A percentile compares a stretch with the other conserved stretches of the same genome.
These are phyloP conservation scores for Andrena bucephala DNA, from an alignment of 2,888 invertebrate genomes.

Conservation along the genomic window DNA sequence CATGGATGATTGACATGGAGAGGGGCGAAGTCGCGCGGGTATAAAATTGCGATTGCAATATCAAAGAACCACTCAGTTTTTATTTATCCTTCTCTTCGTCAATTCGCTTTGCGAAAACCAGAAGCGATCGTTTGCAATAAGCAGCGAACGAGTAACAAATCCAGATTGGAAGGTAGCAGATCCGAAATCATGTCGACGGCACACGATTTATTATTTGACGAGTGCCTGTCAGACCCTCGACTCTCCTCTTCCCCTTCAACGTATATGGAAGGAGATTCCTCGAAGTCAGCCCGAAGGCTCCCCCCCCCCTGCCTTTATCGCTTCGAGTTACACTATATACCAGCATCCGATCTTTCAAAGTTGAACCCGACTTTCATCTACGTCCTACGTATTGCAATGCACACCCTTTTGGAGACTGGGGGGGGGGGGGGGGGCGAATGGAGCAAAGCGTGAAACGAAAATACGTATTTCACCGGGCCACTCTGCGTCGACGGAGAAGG, in stretches of 20 bases:
- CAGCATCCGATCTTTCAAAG: constrained; percentile 18
- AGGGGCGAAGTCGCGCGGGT: constrained; percentile 1
- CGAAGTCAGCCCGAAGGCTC: constrained; percentile 5
- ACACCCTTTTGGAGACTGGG: not conserved
- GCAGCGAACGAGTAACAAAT: not conserved
- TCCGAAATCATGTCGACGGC: not conserved
- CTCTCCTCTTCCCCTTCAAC: constrained; percentile 10
- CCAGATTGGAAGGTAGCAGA: not conserved
- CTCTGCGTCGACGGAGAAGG: not conserved
- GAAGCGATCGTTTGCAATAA: not conserved
- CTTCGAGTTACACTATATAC: constrained; percentile 1
- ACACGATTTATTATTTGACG: constrained; percentile 42
- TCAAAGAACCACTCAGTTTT: constrained; percentile 4
- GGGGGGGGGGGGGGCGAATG: too few relatives aligned
- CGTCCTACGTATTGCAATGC: not conserved
- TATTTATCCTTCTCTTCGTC: not conserved
- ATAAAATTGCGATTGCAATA: constrained; percentile 5
- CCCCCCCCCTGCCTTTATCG: constrained; percentile 18
- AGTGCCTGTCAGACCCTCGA: constrained; percentile 24
- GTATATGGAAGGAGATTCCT: not conserved
- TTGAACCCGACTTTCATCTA: not conserved
- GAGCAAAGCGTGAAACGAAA: constrained; percentile 22
- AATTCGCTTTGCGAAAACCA: not conserved
- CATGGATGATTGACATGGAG: constrained; percentile 34
- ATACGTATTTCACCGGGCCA: constrained; percentile 11